Conservation (phyloP, 2,888 invertebrate genomes). For the Strigamia maritima region DNA sequence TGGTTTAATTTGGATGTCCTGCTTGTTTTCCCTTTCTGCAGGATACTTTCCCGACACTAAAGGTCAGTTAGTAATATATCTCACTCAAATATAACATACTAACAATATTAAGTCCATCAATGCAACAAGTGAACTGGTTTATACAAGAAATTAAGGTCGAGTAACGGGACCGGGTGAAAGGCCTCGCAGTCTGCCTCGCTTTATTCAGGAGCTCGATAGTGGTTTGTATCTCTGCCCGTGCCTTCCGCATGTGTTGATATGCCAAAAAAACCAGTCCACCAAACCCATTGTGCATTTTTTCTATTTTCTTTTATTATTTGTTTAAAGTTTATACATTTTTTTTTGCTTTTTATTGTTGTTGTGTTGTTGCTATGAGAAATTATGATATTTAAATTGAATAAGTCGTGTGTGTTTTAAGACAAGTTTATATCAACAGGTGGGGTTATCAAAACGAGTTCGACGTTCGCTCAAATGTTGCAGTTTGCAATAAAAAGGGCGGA, state of each 20-base stretch:
- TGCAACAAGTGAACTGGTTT: background rate
- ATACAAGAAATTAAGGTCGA: background rate
- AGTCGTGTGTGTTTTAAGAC: too few relatives aligned
- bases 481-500: background rate
- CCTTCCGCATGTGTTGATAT: background rate
- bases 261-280: background rate
- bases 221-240: background rate
- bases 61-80: background rate
- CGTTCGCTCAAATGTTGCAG: background rate
- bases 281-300: background rate
- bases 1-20: background rate
- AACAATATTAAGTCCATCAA: background rate
- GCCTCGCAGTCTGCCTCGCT: background rate
- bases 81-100: background rate
- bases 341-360: background rate
- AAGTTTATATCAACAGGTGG: background rate
- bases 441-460: background rate
- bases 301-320: background rate
- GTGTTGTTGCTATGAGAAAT: background rate
- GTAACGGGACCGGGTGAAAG: slow-evolving; percentile 5
- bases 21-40: background rate
- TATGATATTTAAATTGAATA: too few relatives aligned
- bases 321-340: too few relatives aligned
- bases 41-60: background rate
- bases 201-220: too few relatives aligned